phyloP scores from a whole-genome alignment of 2,888 invertebrate species.

The Hipparchia sbordonii region DNA sequence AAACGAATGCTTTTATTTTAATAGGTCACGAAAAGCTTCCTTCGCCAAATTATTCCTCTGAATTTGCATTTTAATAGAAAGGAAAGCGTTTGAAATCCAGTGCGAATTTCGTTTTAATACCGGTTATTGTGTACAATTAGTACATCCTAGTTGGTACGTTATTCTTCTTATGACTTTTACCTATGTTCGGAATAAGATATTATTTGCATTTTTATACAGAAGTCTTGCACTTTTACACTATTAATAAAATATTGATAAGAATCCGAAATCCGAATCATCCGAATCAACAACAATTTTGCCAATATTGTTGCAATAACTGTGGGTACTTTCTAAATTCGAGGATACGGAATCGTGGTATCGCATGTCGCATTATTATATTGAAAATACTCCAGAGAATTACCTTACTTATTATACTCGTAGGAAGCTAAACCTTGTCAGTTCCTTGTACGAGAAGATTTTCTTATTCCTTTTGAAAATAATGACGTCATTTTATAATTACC shows the following conservation, averaged over 20 bases:
- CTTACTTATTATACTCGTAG: too few relatives aligned
- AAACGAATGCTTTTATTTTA: constrained; percentile 52
- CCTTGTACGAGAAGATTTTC: neutral
- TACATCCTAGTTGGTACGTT: neutral
- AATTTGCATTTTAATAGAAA: constrained; percentile 72
- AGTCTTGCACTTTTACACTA: too few relatives aligned
- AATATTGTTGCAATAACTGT: too few relatives aligned
- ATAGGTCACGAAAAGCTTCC: constrained; percentile 61
- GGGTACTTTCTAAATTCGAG: too few relatives aligned
- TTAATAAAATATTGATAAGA: too few relatives aligned
- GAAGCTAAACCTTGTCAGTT: too few relatives aligned
- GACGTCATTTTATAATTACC: constrained; percentile 22
- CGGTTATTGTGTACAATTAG: constrained; percentile 24
- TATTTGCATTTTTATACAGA: neutral
- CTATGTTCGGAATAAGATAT: neutral
- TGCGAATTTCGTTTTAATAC: constrained; percentile 29
- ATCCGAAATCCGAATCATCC: too few relatives aligned
- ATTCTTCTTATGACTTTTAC: too few relatives aligned
- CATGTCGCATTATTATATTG: too few relatives aligned
- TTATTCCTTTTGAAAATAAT: constrained; percentile 9
- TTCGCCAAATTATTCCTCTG: constrained; percentile 62
- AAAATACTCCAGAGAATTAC: too few relatives aligned
- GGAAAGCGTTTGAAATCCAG: constrained; percentile 53
- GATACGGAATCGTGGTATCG: too few relatives aligned
- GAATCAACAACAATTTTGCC: too few relatives aligned